Base-by-base conservation (phyloP, 2,888 invertebrate species). In the Euspilapteryx auroguttella region DNA sequence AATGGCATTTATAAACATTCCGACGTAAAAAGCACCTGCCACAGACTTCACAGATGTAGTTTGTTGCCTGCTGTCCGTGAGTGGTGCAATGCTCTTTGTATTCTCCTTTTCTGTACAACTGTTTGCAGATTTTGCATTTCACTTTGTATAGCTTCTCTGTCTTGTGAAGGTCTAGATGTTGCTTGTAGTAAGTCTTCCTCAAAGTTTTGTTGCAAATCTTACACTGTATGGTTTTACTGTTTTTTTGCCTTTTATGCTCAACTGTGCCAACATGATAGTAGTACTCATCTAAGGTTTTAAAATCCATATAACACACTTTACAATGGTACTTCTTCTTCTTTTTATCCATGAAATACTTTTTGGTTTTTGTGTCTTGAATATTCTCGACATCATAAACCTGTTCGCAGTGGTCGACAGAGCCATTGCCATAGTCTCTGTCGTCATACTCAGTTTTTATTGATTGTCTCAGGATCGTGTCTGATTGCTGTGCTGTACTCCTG, bases 31-130 rank as follows among this genome's bases (percentile, higher is more conserved):
- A 63, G 11, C 55, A 51, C 31, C 59, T 62, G 2, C 63, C 63
- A 34, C 63, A 63, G 0, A 62, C 37, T 32, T 63, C 61, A 37
- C 63, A 63, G 2, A 63, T 44, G 44, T 55, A 59, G 24, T 55
- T 55, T 21, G 54, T 28, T 27, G 28, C 28, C 29, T 14, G 29
- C 12, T 2, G 31, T n/a, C 26, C 31, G 30, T 32, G 33, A 8
- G 28, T 30, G 20, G 14, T 32, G 6, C 34, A 21, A 10, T 36
- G 36, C 24, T 34, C 30, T 24, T 34, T 34, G 21, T 33, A 36
- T 15, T 36, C 32, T 9, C 31, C 28, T 27, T 33, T 36, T 23
- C 31, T 32, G 22, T 31, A 36, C 5, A 31, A 27, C 27, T 36
- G 34, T 17, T 36, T 31, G 25, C 36, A 36, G 20, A 36, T 32